A percentile compares a stretch with the other conserved stretches of the same genome.
phyloP scores from a whole-genome alignment of 2,113 vertebrate species.

The Nansenia antarctica region DNA sequence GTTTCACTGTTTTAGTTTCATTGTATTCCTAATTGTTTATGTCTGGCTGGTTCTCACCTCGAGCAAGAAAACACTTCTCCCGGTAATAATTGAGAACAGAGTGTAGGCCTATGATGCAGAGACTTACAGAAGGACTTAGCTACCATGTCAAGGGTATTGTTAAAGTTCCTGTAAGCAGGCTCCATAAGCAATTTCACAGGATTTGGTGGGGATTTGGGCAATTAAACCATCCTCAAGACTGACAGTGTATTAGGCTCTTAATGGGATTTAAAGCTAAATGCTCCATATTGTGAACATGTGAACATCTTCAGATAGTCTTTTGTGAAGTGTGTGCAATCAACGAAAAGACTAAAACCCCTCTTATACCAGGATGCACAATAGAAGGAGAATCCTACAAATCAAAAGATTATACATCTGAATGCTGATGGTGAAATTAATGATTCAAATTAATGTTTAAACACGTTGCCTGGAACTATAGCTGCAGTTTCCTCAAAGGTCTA shows the following conservation, averaged over 20 bases:
- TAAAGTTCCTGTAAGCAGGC: not conserved
- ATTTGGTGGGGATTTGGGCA: slow-evolving; percentile 9
- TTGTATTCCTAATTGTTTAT: not conserved
- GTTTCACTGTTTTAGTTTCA: too few species aligned
- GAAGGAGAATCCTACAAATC: too few species aligned
- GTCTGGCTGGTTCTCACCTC: not conserved
- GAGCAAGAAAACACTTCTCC: not conserved
- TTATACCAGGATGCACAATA: too few species aligned
- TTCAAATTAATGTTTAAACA: too few species aligned
- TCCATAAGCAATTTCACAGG: slow-evolving; percentile 6
- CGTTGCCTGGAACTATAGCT: too few species aligned
- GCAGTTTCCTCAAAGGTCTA: too few species aligned
- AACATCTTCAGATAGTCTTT: too few species aligned
- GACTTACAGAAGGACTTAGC: not conserved
- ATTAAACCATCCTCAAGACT: slow-evolving; percentile 10
- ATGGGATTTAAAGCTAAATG: not conserved
- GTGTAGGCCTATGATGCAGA: not conserved
- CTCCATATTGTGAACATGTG: not conserved
- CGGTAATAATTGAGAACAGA: not conserved
- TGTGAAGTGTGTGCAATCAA: too few species aligned
- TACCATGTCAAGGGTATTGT: not conserved
- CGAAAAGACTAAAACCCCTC: too few species aligned
- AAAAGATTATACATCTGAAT: too few species aligned
- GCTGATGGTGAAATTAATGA: too few species aligned
- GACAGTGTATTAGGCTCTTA: not conserved